A percentile compares a stretch with the other conserved stretches of the same genome.
These are phyloP conservation scores for Mastomys natalensis DNA, from an alignment of 2,113 vertebrate genomes.

Conservation along the genomic window DNA sequence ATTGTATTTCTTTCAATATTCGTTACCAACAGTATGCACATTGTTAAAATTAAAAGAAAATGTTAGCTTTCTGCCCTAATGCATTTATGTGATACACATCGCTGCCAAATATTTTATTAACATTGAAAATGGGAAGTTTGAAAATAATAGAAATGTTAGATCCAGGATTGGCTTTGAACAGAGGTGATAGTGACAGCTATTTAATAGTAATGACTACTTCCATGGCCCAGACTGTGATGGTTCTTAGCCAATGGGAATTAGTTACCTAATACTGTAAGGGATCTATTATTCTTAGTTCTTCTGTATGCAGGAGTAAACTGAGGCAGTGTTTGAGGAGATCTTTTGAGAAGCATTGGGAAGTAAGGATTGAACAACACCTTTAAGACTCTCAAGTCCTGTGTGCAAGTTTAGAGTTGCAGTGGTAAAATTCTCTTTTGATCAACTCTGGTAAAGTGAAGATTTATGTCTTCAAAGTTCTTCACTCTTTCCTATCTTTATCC, in stretches of 20 bases:
- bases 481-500: neutral
- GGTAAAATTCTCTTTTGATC: neutral
- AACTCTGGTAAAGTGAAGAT: constrained; percentile 3
- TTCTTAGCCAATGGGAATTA: neutral
- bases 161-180: constrained; percentile 65
- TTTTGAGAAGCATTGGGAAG: neutral
- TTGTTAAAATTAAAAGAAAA: constrained; percentile 86
- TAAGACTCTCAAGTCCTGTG: neutral
- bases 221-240: neutral
- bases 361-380: neutral
- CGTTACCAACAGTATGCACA: constrained; percentile 83
- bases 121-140: constrained; percentile 75
- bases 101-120: constrained; percentile 84
- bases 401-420: neutral
- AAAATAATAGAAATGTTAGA: constrained; percentile 69
- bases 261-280: neutral
- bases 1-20: constrained; percentile 86
- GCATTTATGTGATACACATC: constrained; percentile 77
- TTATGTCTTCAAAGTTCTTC: neutral
- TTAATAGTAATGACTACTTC: constrained; percentile 61
- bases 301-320: constrained; percentile 26
- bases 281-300: neutral
- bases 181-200: constrained; percentile 73
- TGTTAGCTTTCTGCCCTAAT: constrained; percentile 81
- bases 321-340: constrained; percentile 5